A percentile compares a stretch with the other conserved stretches of the same genome.
These are phyloP conservation scores for Hylaeus anthracinus DNA, from an alignment of 1,140 invertebrate species.

Conservation along the genomic window DNA sequence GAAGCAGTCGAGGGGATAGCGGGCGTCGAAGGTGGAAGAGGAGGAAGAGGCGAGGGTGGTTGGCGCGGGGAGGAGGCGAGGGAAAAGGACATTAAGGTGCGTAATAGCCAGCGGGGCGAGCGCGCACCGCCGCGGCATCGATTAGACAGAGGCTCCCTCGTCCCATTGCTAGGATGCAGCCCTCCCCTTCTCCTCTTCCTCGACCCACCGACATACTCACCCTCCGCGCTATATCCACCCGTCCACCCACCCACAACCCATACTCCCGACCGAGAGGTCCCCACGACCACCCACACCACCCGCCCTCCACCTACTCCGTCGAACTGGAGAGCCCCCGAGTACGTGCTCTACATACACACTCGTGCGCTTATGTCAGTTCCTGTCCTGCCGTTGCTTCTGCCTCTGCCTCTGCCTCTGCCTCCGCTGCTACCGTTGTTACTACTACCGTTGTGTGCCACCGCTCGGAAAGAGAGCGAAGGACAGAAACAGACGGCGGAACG, in stretches of 20 bases:
- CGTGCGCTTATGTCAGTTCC: slow-evolving; percentile 75
- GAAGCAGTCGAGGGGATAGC: slow-evolving; percentile 53
- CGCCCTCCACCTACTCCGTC: slow-evolving; percentile 69
- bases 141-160: slow-evolving; percentile 79
- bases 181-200: slow-evolving; percentile 50
- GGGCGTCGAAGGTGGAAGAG: slow-evolving; percentile 65
- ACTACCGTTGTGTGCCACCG: slow-evolving; percentile 40
- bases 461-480: slow-evolving; percentile 38
- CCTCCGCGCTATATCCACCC: slow-evolving; percentile 54
- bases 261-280: slow-evolving; percentile 66
- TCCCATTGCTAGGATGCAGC: slow-evolving; percentile 73
- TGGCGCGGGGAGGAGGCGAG: slow-evolving; percentile 56
- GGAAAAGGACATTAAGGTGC: slow-evolving; percentile 81
- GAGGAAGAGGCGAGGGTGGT: slow-evolving; percentile 60
- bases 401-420: slow-evolving; percentile 51
- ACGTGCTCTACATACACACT: slow-evolving; percentile 81
- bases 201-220: slow-evolving; percentile 57
- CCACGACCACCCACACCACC: slow-evolving; percentile 64
- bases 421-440: slow-evolving; percentile 22
- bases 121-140: slow-evolving; percentile 80
- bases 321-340: slow-evolving; percentile 74
- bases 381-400: slow-evolving; percentile 66
- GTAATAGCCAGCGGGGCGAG: slow-evolving; percentile 81
- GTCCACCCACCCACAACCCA: slow-evolving; percentile 62
- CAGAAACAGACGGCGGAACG: neutral